These are phyloP conservation scores for Bos taurus DNA, from an alignment of 2,113 vertebrate species.

Conservation along the genomic window ARS-UCD2.0 NC_082638.1:4452501-4453000, in stretches of 20 bases:
- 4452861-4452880: not conserved
- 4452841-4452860: accelerated
- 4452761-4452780: not conserved
- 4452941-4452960: not conserved
- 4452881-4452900: not conserved
- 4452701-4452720: not conserved
- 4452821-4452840: not conserved
- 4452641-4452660: not conserved
- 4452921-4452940: accelerated
- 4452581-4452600: not conserved
- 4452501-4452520: accelerated
- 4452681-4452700: accelerated
- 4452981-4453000: not conserved
- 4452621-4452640: not conserved
- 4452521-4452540: not conserved
- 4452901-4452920: not conserved
- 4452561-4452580: accelerated
- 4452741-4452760: not conserved
- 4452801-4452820: not conserved
- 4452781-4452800: not conserved
- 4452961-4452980: not conserved
- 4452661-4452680: accelerated
- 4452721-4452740: not conserved
- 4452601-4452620: not conserved
- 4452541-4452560: not conserved